Evolutionary conservation across 2,797 vertebrate genomes (phyloP).

Genomic region (Rhinogobio ventralis): DNA sequence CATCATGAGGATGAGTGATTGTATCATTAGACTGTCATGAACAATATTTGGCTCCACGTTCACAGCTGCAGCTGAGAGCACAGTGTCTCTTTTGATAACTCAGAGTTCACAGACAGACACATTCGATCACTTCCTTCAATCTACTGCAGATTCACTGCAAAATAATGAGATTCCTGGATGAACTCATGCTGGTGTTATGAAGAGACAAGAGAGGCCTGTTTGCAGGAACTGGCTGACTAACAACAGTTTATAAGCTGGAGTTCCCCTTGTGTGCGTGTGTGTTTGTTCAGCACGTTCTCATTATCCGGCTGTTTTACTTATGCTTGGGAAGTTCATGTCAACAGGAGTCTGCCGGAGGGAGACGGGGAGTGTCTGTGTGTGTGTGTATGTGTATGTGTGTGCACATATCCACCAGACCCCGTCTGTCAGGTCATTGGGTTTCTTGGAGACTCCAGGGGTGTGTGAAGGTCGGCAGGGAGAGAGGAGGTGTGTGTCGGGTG

Average conservation of each 20-base stretch:
- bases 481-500: slow-evolving; percentile 15
- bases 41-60: slow-evolving; percentile 4
- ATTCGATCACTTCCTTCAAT: slow-evolving; percentile 9
- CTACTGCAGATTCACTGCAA: neutral
- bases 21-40: neutral
- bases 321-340: slow-evolving; percentile 54
- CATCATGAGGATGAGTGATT: slow-evolving; percentile 23
- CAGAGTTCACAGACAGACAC: slow-evolving; percentile 22
- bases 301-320: slow-evolving; percentile 50
- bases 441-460: slow-evolving; percentile 36
- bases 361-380: slow-evolving; percentile 53
- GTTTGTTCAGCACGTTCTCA: slow-evolving; percentile 36
- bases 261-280: slow-evolving; percentile 31
- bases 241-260: slow-evolving; percentile 65
- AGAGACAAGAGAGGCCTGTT: slow-evolving; percentile 63
- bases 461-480: slow-evolving; percentile 43
- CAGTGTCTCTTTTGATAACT: neutral
- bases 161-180: slow-evolving; percentile 27
- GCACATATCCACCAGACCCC: slow-evolving; percentile 50
- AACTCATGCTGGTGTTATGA: slow-evolving; percentile 19
- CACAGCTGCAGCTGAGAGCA: neutral
- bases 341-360: slow-evolving; percentile 61
- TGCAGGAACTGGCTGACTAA: slow-evolving; percentile 66
- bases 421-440: slow-evolving; percentile 59
- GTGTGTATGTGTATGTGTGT: slow-evolving; percentile 26